Conservation (phyloP, 2,888 invertebrate genomes). For the Eristalis intricaria region DNA sequence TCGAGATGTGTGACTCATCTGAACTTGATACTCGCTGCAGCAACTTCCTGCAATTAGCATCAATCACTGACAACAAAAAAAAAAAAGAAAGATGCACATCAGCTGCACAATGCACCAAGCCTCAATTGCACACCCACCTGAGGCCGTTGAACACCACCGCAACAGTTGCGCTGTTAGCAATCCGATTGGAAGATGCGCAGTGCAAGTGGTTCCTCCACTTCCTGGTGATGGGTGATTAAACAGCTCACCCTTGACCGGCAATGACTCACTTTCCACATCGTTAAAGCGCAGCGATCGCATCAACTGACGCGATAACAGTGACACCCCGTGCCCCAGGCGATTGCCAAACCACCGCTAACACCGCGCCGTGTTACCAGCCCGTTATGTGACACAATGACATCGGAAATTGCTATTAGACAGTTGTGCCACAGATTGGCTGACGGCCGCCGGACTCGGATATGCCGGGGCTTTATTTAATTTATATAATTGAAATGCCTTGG, state of each 20-base stretch:
- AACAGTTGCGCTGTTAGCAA: not conserved
- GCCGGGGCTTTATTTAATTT: not conserved
- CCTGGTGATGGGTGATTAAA: not conserved
- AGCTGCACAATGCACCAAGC: not conserved
- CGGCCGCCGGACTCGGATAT: not conserved
- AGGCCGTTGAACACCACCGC: not conserved
- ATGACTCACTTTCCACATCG: not conserved
- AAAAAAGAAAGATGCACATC: too few relatives aligned
- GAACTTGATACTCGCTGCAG: not conserved
- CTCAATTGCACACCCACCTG: not conserved
- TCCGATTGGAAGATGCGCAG: not conserved
- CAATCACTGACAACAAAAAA: not conserved
- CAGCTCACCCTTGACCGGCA: not conserved
- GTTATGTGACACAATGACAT: not conserved
- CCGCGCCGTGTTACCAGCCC: not conserved
- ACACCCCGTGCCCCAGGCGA: not conserved
- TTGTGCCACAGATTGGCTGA: not conserved
- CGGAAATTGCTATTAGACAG: conserved; percentile 3
- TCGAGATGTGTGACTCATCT: too few relatives aligned
- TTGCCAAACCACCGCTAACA: not conserved
- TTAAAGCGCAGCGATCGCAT: not conserved
- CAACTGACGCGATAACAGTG: not conserved
- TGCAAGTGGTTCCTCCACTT: not conserved
- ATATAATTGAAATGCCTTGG: not conserved
- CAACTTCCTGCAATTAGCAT: not conserved